Percentiles rank a stretch among this genome's conserved stretches.
phyloP scores from a whole-genome alignment of 2,797 vertebrate genomes.

The Siniperca obscura region DNA sequence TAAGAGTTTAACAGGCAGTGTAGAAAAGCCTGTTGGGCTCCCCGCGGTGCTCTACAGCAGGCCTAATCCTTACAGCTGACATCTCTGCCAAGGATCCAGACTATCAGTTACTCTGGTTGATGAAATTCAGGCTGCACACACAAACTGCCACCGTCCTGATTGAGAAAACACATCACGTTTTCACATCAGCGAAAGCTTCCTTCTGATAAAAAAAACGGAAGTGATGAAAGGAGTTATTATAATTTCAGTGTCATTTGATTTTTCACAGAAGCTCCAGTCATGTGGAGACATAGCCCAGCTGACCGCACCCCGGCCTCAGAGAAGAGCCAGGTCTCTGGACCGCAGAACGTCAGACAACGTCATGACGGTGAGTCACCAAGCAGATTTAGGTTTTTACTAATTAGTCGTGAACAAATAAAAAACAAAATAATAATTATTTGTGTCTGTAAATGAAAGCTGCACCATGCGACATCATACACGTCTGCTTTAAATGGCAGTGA shows the following conservation, averaged over 20 bases:
- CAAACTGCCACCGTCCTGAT: conserved; percentile 29
- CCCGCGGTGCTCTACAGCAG: conserved; percentile 58
- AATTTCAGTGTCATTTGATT: neutral
- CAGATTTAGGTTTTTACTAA: neutral
- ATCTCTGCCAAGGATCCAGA: conserved; percentile 64
- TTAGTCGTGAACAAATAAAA: neutral
- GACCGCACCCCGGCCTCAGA: conserved; percentile 42
- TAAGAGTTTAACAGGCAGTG: conserved; percentile 48
- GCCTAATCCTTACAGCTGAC: conserved; percentile 67
- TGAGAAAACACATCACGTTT: conserved; percentile 39
- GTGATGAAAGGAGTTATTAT: neutral
- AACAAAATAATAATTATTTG: neutral
- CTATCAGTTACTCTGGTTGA: conserved; percentile 53
- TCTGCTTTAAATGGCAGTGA: neutral
- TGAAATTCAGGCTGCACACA: conserved; percentile 52
- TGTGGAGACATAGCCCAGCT: conserved; percentile 51
- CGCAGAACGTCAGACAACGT: conserved; percentile 67
- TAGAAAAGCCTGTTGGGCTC: conserved; percentile 54
- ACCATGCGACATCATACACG: neutral
- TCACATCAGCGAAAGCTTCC: neutral
- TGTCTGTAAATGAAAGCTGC: conserved; percentile 1
- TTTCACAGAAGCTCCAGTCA: conserved; percentile 65
- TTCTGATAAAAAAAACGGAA: neutral
- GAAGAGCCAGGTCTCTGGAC: conserved; percentile 77
- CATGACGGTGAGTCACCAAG: conserved; percentile 70